Conservation (phyloP, 2,888 invertebrate genomes). For the Drosophila pseudotakahashii region DNA sequence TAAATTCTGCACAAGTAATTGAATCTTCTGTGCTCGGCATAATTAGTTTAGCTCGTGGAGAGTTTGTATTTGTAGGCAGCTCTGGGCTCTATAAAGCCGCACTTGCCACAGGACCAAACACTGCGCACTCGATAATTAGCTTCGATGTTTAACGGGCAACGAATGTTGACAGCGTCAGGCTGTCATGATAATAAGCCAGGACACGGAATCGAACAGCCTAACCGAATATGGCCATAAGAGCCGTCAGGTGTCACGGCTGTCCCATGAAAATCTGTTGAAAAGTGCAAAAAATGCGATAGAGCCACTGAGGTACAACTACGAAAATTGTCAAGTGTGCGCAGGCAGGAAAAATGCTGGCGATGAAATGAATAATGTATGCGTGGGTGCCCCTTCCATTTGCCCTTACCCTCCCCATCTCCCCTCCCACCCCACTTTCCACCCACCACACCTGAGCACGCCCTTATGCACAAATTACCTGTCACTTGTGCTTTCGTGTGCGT, state of each 20-base stretch:
- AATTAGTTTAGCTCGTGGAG: conserved; percentile 39
- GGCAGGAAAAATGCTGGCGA: conserved; percentile 42
- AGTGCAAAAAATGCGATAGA: conserved; percentile 32
- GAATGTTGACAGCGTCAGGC: background rate
- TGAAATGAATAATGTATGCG: conserved; percentile 69
- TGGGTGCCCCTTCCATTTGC: conserved; percentile 20
- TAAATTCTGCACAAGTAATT: conserved; percentile 28
- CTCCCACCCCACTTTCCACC: background rate
- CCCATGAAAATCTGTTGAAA: conserved; percentile 52
- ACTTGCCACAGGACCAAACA: background rate
- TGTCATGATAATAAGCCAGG: conserved; percentile 26
- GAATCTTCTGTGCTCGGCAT: conserved; percentile 18
- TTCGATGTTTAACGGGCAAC: background rate
- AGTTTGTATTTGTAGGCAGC: conserved; percentile 15
- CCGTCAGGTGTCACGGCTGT: conserved; percentile 38
- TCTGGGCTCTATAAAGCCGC: background rate
- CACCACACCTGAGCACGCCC: conserved; percentile 35
- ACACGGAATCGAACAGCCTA: conserved; percentile 17
- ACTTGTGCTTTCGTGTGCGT: conserved; percentile 63
- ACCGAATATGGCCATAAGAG: conserved; percentile 6
- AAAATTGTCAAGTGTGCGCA: conserved; percentile 54
- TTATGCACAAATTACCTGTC: conserved; percentile 77
- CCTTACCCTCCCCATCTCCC: too few relatives aligned
- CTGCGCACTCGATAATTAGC: conserved; percentile 6
- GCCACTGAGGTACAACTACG: conserved; percentile 27